Base-by-base conservation (phyloP, 2,797 vertebrate species). In the Neosilurus mollespiculum region DNA sequence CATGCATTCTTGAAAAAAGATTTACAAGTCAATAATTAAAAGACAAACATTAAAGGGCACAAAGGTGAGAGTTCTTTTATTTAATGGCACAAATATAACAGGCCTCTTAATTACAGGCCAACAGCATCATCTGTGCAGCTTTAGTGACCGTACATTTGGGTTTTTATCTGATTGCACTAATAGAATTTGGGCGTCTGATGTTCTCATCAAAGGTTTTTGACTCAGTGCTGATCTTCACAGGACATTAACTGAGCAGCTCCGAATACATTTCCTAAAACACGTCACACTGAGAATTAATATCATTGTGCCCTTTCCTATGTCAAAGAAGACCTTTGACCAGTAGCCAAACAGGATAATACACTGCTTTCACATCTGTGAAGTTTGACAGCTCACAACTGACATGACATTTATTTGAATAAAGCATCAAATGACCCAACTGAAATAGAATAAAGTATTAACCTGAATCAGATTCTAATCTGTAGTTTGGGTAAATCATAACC, bases 391-490 rank as follows among this genome's bases (percentile, higher is more conserved):
- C 51, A 78, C 18, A 24, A 65, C 0, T n/a, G 71, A 49, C 67
- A 15, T 86, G 81, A 54, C 84, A 86, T 86, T 86, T 86, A 78
- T 75, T 73, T 61, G 54, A 78, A 78, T 78, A 79, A 59, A 64
- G 54, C 34, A 72, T 18, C 66, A 73, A 65, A 64, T 37, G 26
- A 78, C 58, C 80, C 43, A 34, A n/a, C 9, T 67, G 18, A 37
- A 58, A 80, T 69, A 14, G 49, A 81, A 80, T 49, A 26, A 14
- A 49, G 12, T 58, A 59, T 43, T 16, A 43, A 20, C 51, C 30
- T 58, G 7, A 67, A 67, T 15, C 77, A 26, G 53, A 59, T 43
- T 64, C 9, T 37, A 37, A 77, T 77, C 72, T 84, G 30, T 4
- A 34, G 58, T 71, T 37, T 4, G 49, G 9, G 51, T 54, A 34